phyloP scores from a whole-genome alignment of 2,888 invertebrate genomes.

The Tinea semifulvella region DNA sequence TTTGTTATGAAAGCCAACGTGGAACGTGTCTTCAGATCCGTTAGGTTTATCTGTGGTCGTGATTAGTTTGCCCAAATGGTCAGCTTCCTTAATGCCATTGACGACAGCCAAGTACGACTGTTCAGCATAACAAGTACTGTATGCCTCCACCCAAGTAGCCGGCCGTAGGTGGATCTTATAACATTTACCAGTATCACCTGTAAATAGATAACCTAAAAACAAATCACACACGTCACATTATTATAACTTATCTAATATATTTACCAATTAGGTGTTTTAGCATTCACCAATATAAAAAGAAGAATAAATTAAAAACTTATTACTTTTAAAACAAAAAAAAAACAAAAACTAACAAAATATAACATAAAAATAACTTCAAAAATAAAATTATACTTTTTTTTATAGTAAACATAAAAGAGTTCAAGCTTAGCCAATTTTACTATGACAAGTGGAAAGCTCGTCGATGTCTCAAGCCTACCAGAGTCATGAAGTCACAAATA shows the following conservation, averaged over 20 bases:
- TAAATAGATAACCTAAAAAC: slow-evolving; percentile 33
- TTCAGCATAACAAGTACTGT: slow-evolving; percentile 34
- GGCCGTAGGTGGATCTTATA: slow-evolving; percentile 43
- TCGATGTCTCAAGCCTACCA: too few species aligned
- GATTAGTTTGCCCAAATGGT: slow-evolving; percentile 29
- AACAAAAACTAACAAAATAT: too few species aligned
- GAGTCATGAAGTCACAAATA: too few species aligned
- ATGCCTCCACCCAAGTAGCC: slow-evolving; percentile 40
- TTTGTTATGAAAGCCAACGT: slow-evolving; percentile 23
- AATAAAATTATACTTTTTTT: background rate
- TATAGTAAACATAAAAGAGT: background rate
- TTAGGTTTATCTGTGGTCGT: slow-evolving; percentile 27
- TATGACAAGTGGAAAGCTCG: too few species aligned
- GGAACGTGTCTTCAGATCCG: slow-evolving; percentile 21
- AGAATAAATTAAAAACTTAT: too few species aligned
- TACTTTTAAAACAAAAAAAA: too few species aligned
- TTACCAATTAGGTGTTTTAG: too few species aligned
- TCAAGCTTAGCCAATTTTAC: too few species aligned
- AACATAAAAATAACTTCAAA: too few species aligned
- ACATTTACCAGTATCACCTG: slow-evolving; percentile 30
- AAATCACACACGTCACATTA: too few species aligned
- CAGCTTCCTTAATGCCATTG: slow-evolving; percentile 33
- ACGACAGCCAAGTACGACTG: slow-evolving; percentile 39
- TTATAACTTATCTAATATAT: too few species aligned
- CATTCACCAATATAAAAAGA: too few species aligned